Evolutionary conservation across 2,113 vertebrate species (phyloP), one percentile per base, ranked within the genome.

Genomic region (Helogale parvula): DNA sequence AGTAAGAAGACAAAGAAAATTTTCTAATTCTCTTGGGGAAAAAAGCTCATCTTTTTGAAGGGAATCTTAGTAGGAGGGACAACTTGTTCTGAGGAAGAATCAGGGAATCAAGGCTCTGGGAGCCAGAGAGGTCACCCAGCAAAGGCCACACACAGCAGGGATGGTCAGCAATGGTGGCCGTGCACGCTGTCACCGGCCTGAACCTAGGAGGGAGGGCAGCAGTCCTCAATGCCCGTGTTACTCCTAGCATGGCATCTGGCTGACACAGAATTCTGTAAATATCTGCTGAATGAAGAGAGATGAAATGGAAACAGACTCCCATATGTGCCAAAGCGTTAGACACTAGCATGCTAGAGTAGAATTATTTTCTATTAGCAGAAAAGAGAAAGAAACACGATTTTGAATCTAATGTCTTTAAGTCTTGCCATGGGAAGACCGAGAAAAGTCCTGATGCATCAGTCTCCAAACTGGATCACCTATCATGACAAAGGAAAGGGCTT

Each of bases 401-500:
- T 71, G 66, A 96, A 88, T 35, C 14, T 41, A 69, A 72, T n/a
- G 29, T 91, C 82, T 76, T 95, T 17, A 72, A 91, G 52, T 88
- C 68, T 84, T 65, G 29, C 38, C 69, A 50, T 52, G 7, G 29
- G 15, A 94, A 88, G 6, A 25, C 88, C 15, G 33, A 85, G 50
- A 50, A 85, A 92, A 92, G 85, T 35, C 74, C 45, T 38, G 8
- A 31, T n/a, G 27, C 76, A 10, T 27, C 14, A n/a, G 29, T 68
- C 68, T 11, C 27, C 41, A 83, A 35, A 79, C 27, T 33, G 38
- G 50, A 25, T 45, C 23, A 82, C 16, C 92, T 47, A 52, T n/a
- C 35, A 27, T 1, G 33, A 88, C 81, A 82, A 81, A 66, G 6
- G 33, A 89, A 76, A 77, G 68, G 11, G 38, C 29, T 16, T 94